Conservation (phyloP, 2,113 vertebrate genomes). For the Macaca mulatta region DNA sequence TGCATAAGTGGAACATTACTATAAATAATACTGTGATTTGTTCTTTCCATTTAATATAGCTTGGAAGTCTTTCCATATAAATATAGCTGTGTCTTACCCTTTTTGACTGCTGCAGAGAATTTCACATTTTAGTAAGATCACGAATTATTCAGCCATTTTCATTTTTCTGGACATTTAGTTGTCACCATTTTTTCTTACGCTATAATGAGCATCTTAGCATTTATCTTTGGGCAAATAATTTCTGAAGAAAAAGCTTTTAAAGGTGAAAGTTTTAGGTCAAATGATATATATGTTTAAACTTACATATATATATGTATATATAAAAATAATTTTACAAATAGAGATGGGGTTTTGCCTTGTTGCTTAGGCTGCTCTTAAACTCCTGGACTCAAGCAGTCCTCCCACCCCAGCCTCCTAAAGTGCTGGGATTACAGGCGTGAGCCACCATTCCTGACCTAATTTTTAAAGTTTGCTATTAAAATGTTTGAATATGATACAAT, state of each 20-base stretch:
- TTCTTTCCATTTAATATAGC: neutral
- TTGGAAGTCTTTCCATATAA: neutral
- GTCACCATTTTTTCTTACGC: neutral
- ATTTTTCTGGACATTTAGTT: neutral
- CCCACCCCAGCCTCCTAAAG: no score
- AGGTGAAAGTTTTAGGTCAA: neutral
- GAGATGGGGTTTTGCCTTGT: no score
- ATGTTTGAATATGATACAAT: neutral
- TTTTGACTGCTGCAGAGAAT: neutral
- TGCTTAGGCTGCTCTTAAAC: no score
- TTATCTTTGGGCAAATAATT: neutral
- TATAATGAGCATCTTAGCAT: neutral
- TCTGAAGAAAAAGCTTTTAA: neutral
- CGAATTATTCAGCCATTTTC: neutral
- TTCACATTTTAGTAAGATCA: neutral
- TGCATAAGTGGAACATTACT: neutral
- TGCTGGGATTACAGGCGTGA: no score
- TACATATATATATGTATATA: no score
- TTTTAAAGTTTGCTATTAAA: neutral
- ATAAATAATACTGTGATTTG: neutral
- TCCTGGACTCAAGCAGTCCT: no score
- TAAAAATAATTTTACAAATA: no score
- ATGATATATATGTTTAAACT: neutral
- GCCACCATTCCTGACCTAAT: no score
- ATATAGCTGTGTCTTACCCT: neutral